Evolutionary conservation across 2,113 vertebrate species (phyloP).

Genomic region (Choloepus hoffmanni): DNA sequence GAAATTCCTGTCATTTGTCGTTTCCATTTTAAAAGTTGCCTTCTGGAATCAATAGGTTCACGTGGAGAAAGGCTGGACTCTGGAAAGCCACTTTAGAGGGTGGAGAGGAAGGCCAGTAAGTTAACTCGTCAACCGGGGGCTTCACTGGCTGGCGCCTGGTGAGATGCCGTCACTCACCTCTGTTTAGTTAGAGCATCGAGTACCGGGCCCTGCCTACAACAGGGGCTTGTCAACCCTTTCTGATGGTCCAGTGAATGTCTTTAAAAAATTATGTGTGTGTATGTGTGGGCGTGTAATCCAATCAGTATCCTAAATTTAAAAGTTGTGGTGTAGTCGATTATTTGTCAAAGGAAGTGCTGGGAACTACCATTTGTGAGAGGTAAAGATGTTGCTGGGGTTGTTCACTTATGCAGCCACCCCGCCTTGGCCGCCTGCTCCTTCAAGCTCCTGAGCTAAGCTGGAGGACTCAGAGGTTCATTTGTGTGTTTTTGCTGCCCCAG

Average conservation of each 20-base stretch:
- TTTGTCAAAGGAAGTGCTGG: not conserved
- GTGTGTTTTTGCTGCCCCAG: not conserved
- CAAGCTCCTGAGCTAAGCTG: not conserved
- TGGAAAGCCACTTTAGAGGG: not conserved
- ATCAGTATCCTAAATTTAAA: not conserved
- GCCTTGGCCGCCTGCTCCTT: not conserved
- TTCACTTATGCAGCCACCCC: not conserved
- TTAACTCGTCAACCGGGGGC: not conserved
- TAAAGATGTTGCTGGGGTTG: not conserved
- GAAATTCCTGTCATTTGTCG: conserved; percentile 13
- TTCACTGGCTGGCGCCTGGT: not conserved
- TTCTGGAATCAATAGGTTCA: not conserved
- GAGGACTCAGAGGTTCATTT: not conserved
- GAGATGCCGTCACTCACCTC: not conserved
- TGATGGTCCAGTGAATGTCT: not conserved
- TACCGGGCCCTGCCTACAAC: not conserved
- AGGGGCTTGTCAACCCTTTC: not conserved
- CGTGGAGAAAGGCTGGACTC: not conserved
- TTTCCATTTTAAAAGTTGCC: conserved; percentile 10
- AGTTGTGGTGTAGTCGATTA: not conserved
- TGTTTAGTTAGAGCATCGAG: not conserved
- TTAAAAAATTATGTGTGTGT: conserved; percentile 3
- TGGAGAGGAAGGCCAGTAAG: not conserved
- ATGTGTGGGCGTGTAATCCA: not conserved
- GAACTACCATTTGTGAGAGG: not conserved